These are phyloP conservation scores for Benthosema pterotum DNA, from an alignment of 2,797 vertebrate genomes.

Conservation along the genomic window DNA sequence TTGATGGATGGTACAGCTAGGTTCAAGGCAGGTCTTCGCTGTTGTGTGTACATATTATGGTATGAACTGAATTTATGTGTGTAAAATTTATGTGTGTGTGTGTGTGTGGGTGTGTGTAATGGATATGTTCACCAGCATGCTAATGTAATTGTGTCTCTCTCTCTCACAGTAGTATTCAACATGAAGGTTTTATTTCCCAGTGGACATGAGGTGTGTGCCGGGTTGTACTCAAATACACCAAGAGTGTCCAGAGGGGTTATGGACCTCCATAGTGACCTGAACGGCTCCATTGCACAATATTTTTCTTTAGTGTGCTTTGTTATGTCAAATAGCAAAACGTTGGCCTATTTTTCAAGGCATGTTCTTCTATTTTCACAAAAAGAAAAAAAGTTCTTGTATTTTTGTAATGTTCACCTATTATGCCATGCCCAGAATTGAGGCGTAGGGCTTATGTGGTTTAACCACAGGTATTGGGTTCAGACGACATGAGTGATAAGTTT, in stretches of 20 bases:
- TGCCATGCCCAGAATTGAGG: too few relatives aligned
- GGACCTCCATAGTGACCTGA: conserved; percentile 51
- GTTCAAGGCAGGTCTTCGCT: neutral
- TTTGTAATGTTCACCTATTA: too few relatives aligned
- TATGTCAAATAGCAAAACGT: too few relatives aligned
- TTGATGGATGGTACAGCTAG: neutral
- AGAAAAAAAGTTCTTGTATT: too few relatives aligned
- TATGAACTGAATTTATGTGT: neutral
- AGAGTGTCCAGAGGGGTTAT: conserved; percentile 26
- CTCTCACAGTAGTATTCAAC: neutral
- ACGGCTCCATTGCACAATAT: conserved; percentile 43
- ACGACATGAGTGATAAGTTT: conserved; percentile 21
- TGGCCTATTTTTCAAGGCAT: too few relatives aligned
- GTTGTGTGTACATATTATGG: neutral
- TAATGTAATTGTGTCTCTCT: conserved; percentile 8
- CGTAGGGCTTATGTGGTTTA: neutral
- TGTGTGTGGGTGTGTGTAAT: neutral
- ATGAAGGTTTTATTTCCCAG: conserved; percentile 35
- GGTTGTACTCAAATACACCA: conserved; percentile 31
- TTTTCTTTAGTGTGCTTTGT: conserved; percentile 26
- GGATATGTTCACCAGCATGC: neutral
- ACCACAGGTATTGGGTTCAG: conserved; percentile 30
- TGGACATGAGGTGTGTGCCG: conserved; percentile 17
- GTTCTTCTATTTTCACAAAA: too few relatives aligned
- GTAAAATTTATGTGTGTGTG: neutral